Base-by-base conservation (phyloP, 1,140 invertebrate species). In the Cecropterus lyciades region DNA sequence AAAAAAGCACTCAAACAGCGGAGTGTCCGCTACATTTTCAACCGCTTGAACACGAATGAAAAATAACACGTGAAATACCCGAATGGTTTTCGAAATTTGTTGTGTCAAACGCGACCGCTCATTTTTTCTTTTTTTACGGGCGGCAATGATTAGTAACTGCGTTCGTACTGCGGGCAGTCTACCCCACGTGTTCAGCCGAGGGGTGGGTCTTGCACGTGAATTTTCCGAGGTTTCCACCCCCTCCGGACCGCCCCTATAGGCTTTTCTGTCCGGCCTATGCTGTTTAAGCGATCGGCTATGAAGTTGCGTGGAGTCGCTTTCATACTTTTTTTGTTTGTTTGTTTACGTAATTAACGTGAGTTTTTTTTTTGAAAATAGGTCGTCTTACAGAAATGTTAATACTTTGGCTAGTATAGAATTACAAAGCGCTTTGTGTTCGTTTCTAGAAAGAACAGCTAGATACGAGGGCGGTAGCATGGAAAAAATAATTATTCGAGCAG, bases 201-300 rank as follows among this genome's bases (percentile, higher is more conserved):
- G 89, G 89, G 87, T 83, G 87, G 89, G 87, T 65, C 81, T 84
- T 80, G 80, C 85, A 88, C 88, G 88, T 89, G 87, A 91, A 90
- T 90, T 90, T 91, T 89, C 89, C 89, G 81, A 87, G 84, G 89
- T 91, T 91, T 90, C 89, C 89, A 91, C 89, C 89, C 89, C 82
- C 85, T 72, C 72, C 89, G 89, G 87, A 89, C 87, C 89, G 89
- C 89, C 89, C 89, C 89, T 91, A 85, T 91, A 91, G 89, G 89
- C 89, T 91, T 91, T 91, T 91, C 89, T 91, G 89, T 89, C 89
- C 87, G 85, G 89, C 89, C 89, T 91, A 91, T 89, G 84, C 86
- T 84, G 89, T 91, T 91, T 84, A 89, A 89, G 85, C 81, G 86
- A 91, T 89, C 84, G 89, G 74, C 76, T 85, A 82, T 42, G 59